Evolutionary conservation across 1,140 invertebrate genomes (phyloP), one percentile per base, ranked within the genome.

Genomic region (Drosophila mayri): DNA sequence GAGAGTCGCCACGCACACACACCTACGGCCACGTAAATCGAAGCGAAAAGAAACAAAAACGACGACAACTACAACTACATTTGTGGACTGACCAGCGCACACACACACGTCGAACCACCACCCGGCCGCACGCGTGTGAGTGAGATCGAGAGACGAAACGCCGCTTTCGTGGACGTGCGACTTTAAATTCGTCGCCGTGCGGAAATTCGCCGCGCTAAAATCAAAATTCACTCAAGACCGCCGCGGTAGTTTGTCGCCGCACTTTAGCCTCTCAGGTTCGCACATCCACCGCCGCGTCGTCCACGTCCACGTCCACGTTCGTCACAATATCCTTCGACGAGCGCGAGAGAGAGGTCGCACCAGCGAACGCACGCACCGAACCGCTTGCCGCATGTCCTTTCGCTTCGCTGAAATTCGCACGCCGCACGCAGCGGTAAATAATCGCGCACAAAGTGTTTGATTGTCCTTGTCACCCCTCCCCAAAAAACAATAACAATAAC

Each of bases 131-230:
- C 54, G 50, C 54, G 49, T 47, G 66, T 38, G 47, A 30, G 49
- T 70, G 64, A 70, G 67, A 55, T 46, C 75, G 83, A 52, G 71
- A 52, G 46, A 73, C 66, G 80, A 79, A 54, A 78, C 65, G 65
- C 62, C 74, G 76, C 68, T 73, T 64, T 70, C 75, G 74, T 79
- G 75, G 62, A 78, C 76, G 74, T 79, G 76, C 65, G 76, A 79
- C 67, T 79, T 79, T 73, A 79, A 79, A 79, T 79, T 79, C 71
- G 59, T 65, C 59, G 73, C 82, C 67, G 79, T 88, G 84, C 78
- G 86, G 85, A 90, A 81, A 90, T 92, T 92, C 90, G 90, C 90
- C 90, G 90, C 83, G 90, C 78, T 84, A 84, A 90, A 92, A 88
- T 92, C 83, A 92, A 90, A 90, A 91, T 92, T 90, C 90, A 88